These are phyloP conservation scores for Serinus canaria DNA, from an alignment of 2,113 vertebrate genomes.

Conservation along the genomic window DNA sequence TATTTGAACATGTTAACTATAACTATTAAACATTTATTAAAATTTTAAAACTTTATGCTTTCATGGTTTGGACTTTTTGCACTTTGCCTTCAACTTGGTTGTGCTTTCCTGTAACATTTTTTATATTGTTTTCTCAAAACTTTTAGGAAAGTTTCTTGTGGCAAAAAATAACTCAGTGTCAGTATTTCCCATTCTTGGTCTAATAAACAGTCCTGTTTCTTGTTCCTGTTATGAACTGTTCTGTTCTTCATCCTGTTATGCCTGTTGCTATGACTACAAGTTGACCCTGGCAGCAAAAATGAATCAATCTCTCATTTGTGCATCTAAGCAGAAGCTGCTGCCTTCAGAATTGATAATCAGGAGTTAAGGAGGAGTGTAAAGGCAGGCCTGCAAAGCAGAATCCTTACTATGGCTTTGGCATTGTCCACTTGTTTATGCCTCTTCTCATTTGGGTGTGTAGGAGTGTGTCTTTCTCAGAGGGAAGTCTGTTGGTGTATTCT, in stretches of 20 bases:
- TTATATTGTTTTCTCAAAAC: background rate
- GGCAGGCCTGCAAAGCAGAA: background rate
- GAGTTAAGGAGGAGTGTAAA: background rate
- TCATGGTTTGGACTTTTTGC: background rate
- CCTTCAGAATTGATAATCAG: background rate
- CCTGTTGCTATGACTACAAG: slow-evolving; percentile 46
- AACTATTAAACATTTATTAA: background rate
- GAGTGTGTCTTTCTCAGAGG: background rate
- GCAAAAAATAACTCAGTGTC: background rate
- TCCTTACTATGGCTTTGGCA: background rate
- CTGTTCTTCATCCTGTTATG: slow-evolving; percentile 52
- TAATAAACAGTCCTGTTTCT: slow-evolving; percentile 15
- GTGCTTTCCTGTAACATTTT: background rate
- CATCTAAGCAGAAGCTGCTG: slow-evolving; percentile 8
- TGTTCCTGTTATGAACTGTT: slow-evolving; percentile 12
- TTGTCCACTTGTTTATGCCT: background rate
- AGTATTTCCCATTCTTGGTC: slow-evolving; percentile 14
- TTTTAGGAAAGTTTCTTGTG: background rate
- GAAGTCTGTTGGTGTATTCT: background rate
- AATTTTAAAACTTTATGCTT: background rate
- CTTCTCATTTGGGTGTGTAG: background rate
- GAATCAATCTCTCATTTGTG: slow-evolving; percentile 37
- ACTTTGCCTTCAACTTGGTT: background rate
- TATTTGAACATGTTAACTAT: background rate
- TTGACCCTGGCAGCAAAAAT: slow-evolving; percentile 41